A percentile compares a stretch with the other conserved stretches of the same genome.
phyloP scores from a whole-genome alignment of 2,888 invertebrate genomes.

The Abscondita cerata region DNA sequence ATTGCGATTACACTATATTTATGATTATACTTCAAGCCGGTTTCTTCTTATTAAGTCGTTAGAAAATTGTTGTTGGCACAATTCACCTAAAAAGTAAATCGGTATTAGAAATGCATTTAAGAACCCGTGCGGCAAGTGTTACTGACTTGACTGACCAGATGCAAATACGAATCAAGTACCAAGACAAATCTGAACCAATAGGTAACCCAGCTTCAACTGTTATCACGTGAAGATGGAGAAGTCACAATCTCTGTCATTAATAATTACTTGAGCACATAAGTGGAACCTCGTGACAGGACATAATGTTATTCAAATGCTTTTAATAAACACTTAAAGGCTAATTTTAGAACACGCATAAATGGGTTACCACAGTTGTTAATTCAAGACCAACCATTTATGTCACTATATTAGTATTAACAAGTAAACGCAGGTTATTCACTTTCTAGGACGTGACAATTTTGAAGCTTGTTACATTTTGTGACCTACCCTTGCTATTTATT shows the following conservation, averaged over 20 bases:
- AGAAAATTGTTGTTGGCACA: slow-evolving; percentile 17
- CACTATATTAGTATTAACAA: neutral
- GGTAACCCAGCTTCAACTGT: slow-evolving; percentile 2
- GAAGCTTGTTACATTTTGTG: neutral
- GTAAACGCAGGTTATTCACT: slow-evolving; percentile 3
- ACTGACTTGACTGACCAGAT: neutral
- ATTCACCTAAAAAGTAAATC: slow-evolving; percentile 24
- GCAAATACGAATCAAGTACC: neutral
- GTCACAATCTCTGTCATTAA: slow-evolving; percentile 24
- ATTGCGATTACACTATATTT: slow-evolving; percentile 7
- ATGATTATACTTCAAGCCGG: neutral
- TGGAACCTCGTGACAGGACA: slow-evolving; percentile 33
- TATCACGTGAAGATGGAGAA: slow-evolving; percentile 23
- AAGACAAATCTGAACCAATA: slow-evolving; percentile 8
- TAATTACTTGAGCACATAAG: slow-evolving; percentile 30
- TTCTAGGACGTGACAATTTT: neutral
- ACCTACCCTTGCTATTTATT: slow-evolving; percentile 2
- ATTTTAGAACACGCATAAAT: slow-evolving; percentile 25
- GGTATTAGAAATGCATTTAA: slow-evolving; percentile 9
- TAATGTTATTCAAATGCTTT: slow-evolving; percentile 34
- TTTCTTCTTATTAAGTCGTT: slow-evolving; percentile 9
- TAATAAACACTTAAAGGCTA: slow-evolving; percentile 29
- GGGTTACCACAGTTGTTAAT: slow-evolving; percentile 10
- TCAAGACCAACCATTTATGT: slow-evolving; percentile 11
- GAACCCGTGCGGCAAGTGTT: neutral